phyloP scores from a whole-genome alignment of 2,888 invertebrate species.

The Chouioia cunea region DNA sequence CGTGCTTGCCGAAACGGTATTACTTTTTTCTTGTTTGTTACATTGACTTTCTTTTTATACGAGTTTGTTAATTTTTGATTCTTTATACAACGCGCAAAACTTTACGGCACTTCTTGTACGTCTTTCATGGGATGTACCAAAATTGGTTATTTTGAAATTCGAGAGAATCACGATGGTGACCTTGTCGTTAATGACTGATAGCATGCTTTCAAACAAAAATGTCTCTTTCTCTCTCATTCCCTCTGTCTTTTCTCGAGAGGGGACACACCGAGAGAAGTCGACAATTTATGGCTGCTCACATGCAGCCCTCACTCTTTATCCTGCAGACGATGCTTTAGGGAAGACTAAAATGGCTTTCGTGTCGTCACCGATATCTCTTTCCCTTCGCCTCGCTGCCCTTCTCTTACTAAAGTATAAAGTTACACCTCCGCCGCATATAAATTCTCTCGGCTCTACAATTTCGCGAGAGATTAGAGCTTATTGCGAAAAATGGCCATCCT shows the following conservation, averaged over 20 bases:
- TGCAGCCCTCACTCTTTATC: constrained; percentile 44
- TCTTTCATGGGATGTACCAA: too few species aligned
- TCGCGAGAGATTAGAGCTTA: constrained; percentile 60
- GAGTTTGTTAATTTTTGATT: not conserved
- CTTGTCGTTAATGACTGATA: constrained; percentile 40
- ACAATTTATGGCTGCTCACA: constrained; percentile 41
- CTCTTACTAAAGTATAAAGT: not conserved
- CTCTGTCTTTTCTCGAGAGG: constrained; percentile 21
- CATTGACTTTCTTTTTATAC: not conserved
- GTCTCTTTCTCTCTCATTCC: constrained; percentile 13
- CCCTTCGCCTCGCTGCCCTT: constrained; percentile 33
- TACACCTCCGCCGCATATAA: constrained; percentile 41
- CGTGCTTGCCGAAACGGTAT: not conserved
- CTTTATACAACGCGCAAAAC: not conserved
- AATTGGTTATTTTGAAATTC: not conserved
- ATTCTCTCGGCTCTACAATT: constrained; percentile 56
- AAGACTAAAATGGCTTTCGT: constrained; percentile 51
- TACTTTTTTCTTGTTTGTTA: constrained; percentile 1
- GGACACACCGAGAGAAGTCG: constrained; percentile 9
- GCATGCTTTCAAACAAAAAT: constrained; percentile 40
- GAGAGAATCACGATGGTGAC: constrained; percentile 1
- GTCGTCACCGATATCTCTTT: constrained; percentile 50
- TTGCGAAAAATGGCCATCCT: constrained; percentile 53
- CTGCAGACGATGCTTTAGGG: constrained; percentile 48
- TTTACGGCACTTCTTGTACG: too few species aligned